phyloP scores from a whole-genome alignment of 2,888 invertebrate species.

The Nasonia oneida region DNA sequence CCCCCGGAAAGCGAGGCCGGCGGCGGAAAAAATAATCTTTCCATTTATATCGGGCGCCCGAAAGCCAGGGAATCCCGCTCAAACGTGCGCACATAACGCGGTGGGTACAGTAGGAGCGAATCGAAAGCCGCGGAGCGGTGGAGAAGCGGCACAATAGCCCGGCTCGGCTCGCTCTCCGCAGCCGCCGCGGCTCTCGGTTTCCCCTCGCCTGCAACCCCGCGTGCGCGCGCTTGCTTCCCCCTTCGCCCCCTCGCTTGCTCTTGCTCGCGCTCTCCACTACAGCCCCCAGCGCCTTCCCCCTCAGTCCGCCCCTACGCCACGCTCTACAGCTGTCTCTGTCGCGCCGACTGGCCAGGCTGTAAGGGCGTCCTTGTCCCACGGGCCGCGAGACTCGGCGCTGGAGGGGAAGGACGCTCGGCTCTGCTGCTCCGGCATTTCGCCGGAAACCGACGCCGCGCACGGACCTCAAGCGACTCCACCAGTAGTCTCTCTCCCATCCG shows the following conservation, averaged over 20 bases:
- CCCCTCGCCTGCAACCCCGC: conserved; percentile 43
- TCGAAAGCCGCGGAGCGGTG: conserved; percentile 44
- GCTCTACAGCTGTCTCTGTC: conserved; percentile 4
- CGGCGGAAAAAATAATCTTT: conserved; percentile 46
- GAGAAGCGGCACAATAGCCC: conserved; percentile 69
- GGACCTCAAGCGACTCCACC: conserved; percentile 68
- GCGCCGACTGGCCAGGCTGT: conserved; percentile 20
- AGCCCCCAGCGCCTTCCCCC: conserved; percentile 21
- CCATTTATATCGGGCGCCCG: conserved; percentile 18
- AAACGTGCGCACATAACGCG: conserved; percentile 32
- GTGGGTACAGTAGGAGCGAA: conserved; percentile 19
- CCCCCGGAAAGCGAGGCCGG: neutral
- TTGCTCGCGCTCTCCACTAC: neutral
- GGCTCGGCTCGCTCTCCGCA: conserved; percentile 51
- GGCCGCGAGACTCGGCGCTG: conserved; percentile 61
- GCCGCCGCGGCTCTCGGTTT: conserved; percentile 46
- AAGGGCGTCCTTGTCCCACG: conserved; percentile 57
- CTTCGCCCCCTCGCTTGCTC: neutral
- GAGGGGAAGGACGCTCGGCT: conserved; percentile 73
- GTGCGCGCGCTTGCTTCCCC: neutral
- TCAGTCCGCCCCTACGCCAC: conserved; percentile 33
- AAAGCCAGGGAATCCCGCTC: conserved; percentile 53
- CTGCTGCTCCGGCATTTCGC: conserved; percentile 76
- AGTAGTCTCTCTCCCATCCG: conserved; percentile 52
- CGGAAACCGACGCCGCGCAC: conserved; percentile 79